Evolutionary conservation across 2,113 vertebrate genomes (phyloP).

Genomic region (Malurus cyaneus): DNA sequence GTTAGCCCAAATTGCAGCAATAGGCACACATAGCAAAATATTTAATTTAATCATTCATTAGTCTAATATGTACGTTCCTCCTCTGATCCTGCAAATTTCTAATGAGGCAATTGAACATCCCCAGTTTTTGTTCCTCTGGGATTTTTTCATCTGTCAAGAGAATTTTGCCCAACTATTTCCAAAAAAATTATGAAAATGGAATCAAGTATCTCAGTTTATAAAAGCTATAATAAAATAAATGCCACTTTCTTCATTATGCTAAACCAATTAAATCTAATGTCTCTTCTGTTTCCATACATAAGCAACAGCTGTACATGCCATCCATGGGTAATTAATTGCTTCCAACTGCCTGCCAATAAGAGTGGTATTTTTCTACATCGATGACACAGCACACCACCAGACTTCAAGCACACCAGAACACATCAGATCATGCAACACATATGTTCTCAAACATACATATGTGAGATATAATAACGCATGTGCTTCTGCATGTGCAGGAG

Average conservation of each 20-base stretch:
- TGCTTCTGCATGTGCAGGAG: neutral
- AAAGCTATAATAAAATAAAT: constrained; percentile 76
- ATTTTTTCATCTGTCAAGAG: constrained; percentile 62
- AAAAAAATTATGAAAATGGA: constrained; percentile 64
- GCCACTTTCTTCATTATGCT: constrained; percentile 73
- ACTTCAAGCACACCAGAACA: neutral
- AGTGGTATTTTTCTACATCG: constrained; percentile 48
- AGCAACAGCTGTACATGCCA: constrained; percentile 73
- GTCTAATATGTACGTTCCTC: neutral
- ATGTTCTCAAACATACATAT: no score
- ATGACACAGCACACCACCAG: neutral
- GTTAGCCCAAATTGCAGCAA: neutral
- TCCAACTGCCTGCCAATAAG: constrained; percentile 62
- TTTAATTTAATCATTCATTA: constrained; percentile 57
- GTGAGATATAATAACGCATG: neutral
- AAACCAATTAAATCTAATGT: constrained; percentile 80
- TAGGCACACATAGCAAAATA: constrained; percentile 36
- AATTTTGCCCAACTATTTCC: constrained; percentile 14
- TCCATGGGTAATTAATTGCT: constrained; percentile 74
- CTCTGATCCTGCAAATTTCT: constrained; percentile 53
- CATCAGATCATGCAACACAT: neutral
- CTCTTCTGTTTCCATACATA: constrained; percentile 76
- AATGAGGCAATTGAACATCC: constrained; percentile 35
- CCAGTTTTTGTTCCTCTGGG: constrained; percentile 41
- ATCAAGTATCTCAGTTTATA: constrained; percentile 62